phyloP scores from a whole-genome alignment of 2,113 vertebrate species.

The Oxyura jamaicensis region DNA sequence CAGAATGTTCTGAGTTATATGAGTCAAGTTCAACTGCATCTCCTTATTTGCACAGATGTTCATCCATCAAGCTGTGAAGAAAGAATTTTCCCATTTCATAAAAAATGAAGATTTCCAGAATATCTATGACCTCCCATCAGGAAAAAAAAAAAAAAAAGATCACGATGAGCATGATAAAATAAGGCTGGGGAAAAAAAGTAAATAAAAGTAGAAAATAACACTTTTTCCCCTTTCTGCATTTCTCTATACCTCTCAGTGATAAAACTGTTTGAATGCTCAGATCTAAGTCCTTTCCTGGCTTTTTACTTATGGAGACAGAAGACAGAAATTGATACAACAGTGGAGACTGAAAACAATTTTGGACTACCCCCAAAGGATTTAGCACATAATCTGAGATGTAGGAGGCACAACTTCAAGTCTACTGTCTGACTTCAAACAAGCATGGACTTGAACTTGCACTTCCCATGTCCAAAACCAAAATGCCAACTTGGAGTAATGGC shows the following conservation, averaged over 20 bases:
- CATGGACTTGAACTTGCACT: not conserved
- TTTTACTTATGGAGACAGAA: not conserved
- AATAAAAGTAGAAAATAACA: not conserved
- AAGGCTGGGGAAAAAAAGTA: not conserved
- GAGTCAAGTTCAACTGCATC: not conserved
- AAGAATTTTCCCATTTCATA: not conserved
- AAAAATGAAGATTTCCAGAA: not conserved
- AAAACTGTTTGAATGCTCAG: not conserved
- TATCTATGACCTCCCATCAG: not conserved
- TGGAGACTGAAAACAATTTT: not conserved
- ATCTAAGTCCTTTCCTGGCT: not conserved
- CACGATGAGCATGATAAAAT: not conserved
- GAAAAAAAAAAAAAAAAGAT: not conserved
- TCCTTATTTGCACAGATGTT: not conserved
- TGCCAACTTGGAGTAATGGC: not conserved
- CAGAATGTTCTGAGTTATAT: not conserved
- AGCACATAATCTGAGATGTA: not conserved
- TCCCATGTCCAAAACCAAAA: not conserved
- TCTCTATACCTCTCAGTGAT: not conserved
- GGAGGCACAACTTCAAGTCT: not conserved
- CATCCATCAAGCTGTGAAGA: not conserved
- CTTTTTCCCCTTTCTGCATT: not conserved
- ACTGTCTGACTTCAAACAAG: not conserved
- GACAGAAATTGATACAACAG: not conserved
- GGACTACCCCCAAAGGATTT: not conserved